Conservation (phyloP, 2,113 vertebrate species). For the Xerus inauris region DNA sequence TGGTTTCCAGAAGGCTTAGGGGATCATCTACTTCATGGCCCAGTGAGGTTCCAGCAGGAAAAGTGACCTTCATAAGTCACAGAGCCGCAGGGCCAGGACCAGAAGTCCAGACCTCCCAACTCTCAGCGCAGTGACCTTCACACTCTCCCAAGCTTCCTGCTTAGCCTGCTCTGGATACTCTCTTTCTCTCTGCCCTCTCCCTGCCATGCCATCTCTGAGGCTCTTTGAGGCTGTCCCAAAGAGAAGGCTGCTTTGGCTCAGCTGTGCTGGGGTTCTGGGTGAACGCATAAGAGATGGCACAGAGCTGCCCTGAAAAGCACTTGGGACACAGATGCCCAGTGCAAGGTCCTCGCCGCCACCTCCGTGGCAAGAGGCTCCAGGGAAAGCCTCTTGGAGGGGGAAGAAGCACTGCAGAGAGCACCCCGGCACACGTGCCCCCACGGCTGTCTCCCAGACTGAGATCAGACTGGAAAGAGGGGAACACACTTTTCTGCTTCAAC, state of each 20-base stretch:
- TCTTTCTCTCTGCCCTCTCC: too few species aligned
- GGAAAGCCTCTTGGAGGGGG: background rate
- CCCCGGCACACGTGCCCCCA: background rate
- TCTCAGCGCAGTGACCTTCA: rapidly evolving
- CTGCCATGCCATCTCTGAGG: background rate
- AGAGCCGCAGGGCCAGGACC: background rate
- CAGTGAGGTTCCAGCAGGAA: background rate
- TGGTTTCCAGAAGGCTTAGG: background rate
- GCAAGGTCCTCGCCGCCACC: background rate
- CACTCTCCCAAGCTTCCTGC: background rate
- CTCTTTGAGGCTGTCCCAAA: background rate
- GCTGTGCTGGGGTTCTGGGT: background rate
- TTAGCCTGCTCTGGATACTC: background rate
- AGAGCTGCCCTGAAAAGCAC: background rate
- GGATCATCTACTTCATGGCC: background rate
- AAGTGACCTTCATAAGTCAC: background rate
- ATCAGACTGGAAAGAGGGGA: background rate
- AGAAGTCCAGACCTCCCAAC: background rate
- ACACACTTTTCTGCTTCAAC: background rate
- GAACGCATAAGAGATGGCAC: background rate
- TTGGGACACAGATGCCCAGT: background rate
- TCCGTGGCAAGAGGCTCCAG: background rate
- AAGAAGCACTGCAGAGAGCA: background rate
- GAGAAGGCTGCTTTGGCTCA: background rate
- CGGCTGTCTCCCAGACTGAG: background rate